phyloP scores from a whole-genome alignment of 2,888 invertebrate species.

The Cistogaster globosa region DNA sequence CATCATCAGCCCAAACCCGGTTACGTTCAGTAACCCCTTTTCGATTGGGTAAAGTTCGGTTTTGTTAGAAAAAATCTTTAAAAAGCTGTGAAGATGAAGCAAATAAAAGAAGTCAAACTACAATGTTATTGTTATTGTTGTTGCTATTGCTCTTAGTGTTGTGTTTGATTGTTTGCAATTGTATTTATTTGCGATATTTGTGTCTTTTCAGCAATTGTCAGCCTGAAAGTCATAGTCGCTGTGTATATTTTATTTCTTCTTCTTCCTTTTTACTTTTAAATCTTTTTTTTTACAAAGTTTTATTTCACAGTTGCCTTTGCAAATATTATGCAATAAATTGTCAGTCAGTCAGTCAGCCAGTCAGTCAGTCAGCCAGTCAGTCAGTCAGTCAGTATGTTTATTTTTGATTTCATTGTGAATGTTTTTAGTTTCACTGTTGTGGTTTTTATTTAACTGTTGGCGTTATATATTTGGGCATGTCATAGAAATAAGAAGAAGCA shows the following conservation, averaged over 20 bases:
- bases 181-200: conserved; percentile 28
- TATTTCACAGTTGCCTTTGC: conserved; percentile 6
- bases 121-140: conserved; percentile 5
- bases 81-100: conserved; percentile 37
- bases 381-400: conserved; percentile 31
- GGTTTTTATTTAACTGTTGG: conserved; percentile 55
- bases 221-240: conserved; percentile 69
- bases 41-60: background rate
- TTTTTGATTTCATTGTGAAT: conserved; percentile 16
- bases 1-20: background rate
- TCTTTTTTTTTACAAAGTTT: conserved; percentile 4
- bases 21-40: background rate
- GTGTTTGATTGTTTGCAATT: conserved; percentile 28
- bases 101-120: conserved; percentile 64
- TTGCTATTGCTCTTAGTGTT: conserved; percentile 13
- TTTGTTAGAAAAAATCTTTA: conserved; percentile 19
- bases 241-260: conserved; percentile 41
- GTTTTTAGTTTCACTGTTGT: conserved; percentile 30
- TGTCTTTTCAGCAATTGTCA: conserved; percentile 46
- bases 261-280: background rate
- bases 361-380: conserved; percentile 5
- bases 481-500: conserved; percentile 23
- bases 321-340: conserved; percentile 60
- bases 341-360: conserved; percentile 10
- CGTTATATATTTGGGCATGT: conserved; percentile 51